Evolutionary conservation across 1,140 invertebrate genomes (phyloP), one percentile per base, ranked within the genome.

Genomic region (Procambarus virginalis): DNA sequence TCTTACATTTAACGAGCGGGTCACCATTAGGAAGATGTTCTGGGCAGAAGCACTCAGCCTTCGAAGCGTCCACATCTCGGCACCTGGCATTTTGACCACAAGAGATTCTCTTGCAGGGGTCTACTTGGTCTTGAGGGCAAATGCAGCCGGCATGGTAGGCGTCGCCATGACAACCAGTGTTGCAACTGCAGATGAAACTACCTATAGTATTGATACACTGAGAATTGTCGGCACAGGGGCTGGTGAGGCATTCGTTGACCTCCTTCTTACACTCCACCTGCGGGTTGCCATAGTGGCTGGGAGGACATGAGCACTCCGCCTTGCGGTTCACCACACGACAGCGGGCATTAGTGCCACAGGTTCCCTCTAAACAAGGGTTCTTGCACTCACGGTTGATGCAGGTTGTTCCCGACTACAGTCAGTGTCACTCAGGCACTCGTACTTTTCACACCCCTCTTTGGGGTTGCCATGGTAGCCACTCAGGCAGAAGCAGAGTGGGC

Each of bases 61-160:
- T 94, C 81, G 95, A 95, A 22, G 93, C 93, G 86, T 95, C 95
- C 75, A 95, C 94, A 49, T 85, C 82, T 89, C 95, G 95, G 93
- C 98, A 98, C 45, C 96, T 95, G 8, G 97, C 97, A 92, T 97
- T 97, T 14, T 95, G 94, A n/a, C 97, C 97, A 93, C 97, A 98
- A 34, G 95, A 94, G 91, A 96, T 95, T 76, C 96, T 95, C 88
- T 95, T 95, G 92, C 97, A 98, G 20, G 95, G 94, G 94, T 96
- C 95, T 6, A 94, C 93, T 86, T 95, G 94, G 91, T 94, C 93
- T 60, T 93, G 94, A 22, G 96, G 96, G 93, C 97, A 98, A 6
- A 96, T 94, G 92, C 97, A 98, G 70, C 96, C 97, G 46, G 45
- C 60, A 90, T 95, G 95, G 93, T 96, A 95, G 9, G 97, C 96